Evolutionary conservation across 53 echinoderm and acorn worm genomes (phyloP).

Genomic region (Patiria pectinifera): DNA sequence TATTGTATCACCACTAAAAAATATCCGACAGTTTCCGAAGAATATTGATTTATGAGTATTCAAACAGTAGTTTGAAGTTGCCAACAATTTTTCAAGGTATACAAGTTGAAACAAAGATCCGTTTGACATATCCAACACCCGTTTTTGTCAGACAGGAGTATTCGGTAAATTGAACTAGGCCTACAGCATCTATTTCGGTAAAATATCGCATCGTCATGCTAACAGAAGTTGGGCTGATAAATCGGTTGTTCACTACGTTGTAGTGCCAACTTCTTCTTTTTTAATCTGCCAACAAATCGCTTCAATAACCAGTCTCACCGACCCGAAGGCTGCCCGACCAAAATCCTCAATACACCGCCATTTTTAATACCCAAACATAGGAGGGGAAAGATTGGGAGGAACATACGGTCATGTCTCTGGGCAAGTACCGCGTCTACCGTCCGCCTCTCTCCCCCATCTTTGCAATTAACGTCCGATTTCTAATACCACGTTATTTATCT

Average conservation of each 20-base stretch:
- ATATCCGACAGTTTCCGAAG: no score
- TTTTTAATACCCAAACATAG: not conserved
- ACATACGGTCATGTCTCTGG: constrained; percentile 43
- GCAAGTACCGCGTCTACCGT: constrained; percentile 10
- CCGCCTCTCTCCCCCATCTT: not conserved
- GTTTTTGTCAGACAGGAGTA: no score
- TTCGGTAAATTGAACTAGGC: no score
- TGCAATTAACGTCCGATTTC: constrained; percentile 59
- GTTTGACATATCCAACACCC: no score
- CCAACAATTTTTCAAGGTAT: no score
- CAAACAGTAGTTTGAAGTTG: no score
- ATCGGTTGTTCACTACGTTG: not conserved
- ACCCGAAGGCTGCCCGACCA: not conserved
- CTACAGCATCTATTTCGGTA: not conserved
- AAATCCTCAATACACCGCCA: not conserved
- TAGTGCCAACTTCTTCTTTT: not conserved
- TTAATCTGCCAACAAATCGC: not conserved
- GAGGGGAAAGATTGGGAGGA: not conserved
- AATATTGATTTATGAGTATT: no score
- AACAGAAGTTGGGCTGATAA: not conserved
- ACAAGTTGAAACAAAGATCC: no score
- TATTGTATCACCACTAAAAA: no score
- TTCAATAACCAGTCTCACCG: constrained; percentile 16
- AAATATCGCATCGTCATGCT: not conserved
- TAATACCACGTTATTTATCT: constrained; percentile 43